Base-by-base conservation (phyloP, 2,888 invertebrate species). In the Abrostola triplasia region DNA sequence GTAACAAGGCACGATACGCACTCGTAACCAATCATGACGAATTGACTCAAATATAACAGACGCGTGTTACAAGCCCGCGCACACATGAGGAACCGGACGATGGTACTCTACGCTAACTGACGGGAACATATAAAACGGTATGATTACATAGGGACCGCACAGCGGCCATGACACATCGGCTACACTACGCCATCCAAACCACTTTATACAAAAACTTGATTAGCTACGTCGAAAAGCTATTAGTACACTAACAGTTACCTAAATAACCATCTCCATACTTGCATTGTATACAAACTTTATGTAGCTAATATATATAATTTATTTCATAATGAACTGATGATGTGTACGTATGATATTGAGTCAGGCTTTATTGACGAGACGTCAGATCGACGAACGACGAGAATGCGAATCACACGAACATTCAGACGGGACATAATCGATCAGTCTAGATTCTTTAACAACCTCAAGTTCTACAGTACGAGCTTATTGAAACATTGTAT, bases 331-430 rank as follows among this genome's bases (percentile, higher is more conserved):
- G 90, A 88, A 90, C 89, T 86, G 81, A 89, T 92, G 92, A 93
- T 92, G 92, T 92, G 92, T 92, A 89, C 83, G 86, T 85, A 88
- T 92, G 92, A 92, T 92, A 92, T 92, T 77, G 84, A 85, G 88
- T 84, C 77, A 61, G 68, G 76, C 65, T 79, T 79, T 79, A 76
- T 69, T 79, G 79, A 79, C 79, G 76, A 69, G 54, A 77, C 75
- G 79, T 79, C 79, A 79, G 47, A 61, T 63, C 83, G 81, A 70
- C 79, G 66, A 67, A 75, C 69, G 67, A 75, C 68, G 74, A 55
- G 61, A 74, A 57, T 56, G 59, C 56, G 55, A 50, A 53, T 24
- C 24, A 24, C 24, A 62, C 59, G 44, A 38, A 38, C 12, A 10
- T 1, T 36, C 2, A 10, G 1, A 13, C n/a, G 11, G 41, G 49